These are phyloP conservation scores for Gambusia affinis DNA, from an alignment of 2,113 vertebrate genomes.

Conservation along the genomic window DNA sequence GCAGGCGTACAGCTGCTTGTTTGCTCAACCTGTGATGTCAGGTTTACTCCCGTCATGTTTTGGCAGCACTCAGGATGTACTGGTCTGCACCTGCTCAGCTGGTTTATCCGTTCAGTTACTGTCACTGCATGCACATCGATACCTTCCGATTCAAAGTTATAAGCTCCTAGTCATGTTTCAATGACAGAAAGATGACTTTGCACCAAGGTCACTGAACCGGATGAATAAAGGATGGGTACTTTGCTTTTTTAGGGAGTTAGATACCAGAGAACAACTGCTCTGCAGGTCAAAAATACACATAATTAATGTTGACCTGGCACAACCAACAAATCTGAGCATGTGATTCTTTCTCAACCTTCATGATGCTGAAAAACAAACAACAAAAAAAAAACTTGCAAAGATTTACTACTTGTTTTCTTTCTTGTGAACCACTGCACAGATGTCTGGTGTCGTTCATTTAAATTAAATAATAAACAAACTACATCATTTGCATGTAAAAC, in stretches of 20 bases:
- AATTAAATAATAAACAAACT: background rate
- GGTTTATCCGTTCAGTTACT: background rate
- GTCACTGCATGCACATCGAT: constrained; percentile 3
- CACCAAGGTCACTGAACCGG: constrained; percentile 18
- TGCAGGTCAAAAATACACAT: constrained; percentile 19
- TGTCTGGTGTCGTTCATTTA: background rate
- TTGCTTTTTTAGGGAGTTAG: constrained; percentile 16
- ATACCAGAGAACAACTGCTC: constrained; percentile 16
- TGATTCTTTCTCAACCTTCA: too few species aligned
- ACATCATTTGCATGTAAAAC: background rate
- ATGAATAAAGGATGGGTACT: constrained; percentile 7
- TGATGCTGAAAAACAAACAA: background rate
- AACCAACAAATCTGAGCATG: too few species aligned
- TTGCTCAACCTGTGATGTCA: constrained; percentile 44
- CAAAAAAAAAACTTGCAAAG: constrained; percentile 11
- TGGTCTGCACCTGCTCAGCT: background rate
- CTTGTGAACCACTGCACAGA: background rate
- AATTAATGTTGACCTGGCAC: background rate
- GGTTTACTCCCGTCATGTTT: background rate
- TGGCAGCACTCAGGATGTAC: constrained; percentile 4
- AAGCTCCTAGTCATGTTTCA: background rate
- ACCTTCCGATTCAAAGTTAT: background rate
- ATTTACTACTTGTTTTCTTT: background rate
- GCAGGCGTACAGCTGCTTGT: constrained; percentile 5
- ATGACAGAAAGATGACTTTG: background rate